Conservation (phyloP, 2,797 vertebrate species). For the Cynodonichthys magdalenae region DNA sequence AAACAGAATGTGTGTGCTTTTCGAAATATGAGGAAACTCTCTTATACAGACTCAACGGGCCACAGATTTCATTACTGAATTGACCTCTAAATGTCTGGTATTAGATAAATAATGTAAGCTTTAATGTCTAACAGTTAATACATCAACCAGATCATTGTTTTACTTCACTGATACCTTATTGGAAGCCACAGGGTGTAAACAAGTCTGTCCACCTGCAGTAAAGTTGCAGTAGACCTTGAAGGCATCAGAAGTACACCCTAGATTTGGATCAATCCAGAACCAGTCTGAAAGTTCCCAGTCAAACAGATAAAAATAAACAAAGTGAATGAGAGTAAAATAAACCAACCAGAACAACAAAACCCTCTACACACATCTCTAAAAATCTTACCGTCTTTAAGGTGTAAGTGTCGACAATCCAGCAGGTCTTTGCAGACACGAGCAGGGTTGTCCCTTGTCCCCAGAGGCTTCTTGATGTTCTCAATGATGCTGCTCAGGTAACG, state of each 20-base stretch:
- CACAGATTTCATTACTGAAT: not conserved
- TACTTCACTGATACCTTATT: slow-evolving; percentile 83
- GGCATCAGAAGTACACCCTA: slow-evolving; percentile 94
- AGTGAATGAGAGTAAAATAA: not conserved
- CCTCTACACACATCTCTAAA: too few species aligned
- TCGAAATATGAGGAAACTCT: not conserved
- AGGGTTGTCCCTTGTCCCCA: slow-evolving; percentile 92
- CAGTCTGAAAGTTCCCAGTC: slow-evolving; percentile 78
- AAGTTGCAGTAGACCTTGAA: slow-evolving; percentile 98
- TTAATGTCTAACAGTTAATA: not conserved
- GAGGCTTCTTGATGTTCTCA: slow-evolving; percentile 90
- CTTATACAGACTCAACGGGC: not conserved
- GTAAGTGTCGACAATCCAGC: slow-evolving; percentile 86
- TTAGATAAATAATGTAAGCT: not conserved
- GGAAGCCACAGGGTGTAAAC: slow-evolving; percentile 86
- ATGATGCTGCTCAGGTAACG: slow-evolving; percentile 90
- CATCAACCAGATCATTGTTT: not conserved
- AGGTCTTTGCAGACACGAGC: slow-evolving; percentile 95
- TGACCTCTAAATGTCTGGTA: not conserved
- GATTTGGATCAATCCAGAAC: slow-evolving; percentile 98
- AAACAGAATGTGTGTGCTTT: slow-evolving; percentile 9
- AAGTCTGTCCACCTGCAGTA: slow-evolving; percentile 94
- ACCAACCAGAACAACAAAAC: not conserved
- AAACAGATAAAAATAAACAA: slow-evolving; percentile 6
- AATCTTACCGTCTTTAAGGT: slow-evolving; percentile 86